phyloP scores from a whole-genome alignment of 2,888 invertebrate genomes.

The Carpatolechia fugitivella region DNA sequence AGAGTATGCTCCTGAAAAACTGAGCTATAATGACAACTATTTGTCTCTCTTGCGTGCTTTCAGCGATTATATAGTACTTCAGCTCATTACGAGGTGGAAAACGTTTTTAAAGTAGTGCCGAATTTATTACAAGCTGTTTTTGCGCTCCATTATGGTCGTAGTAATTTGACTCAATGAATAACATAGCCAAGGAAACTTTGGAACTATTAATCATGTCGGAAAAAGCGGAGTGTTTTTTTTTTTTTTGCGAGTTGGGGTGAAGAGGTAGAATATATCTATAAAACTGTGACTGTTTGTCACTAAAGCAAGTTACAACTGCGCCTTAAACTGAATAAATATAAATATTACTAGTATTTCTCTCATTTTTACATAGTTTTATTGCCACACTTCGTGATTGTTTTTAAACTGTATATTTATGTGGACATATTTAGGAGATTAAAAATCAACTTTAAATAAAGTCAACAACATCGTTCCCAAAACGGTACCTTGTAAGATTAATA shows the following conservation, averaged over 20 bases:
- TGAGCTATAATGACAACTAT: constrained; percentile 36
- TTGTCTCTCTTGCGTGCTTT: constrained; percentile 36
- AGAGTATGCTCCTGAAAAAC: constrained; percentile 30
- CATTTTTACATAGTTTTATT: too few species aligned
- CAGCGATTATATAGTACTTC: constrained; percentile 27
- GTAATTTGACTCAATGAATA: constrained; percentile 14
- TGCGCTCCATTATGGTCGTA: constrained; percentile 8
- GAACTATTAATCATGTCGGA: constrained; percentile 8
- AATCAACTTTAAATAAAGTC: too few species aligned
- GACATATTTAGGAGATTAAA: too few species aligned
- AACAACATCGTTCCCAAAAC: too few species aligned
- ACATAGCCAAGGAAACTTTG: constrained; percentile 8
- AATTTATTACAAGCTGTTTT: constrained; percentile 21
- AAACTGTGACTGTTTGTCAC: not conserved
- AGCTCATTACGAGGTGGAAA: constrained; percentile 20
- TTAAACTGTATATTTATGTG: too few species aligned
- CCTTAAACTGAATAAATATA: too few species aligned
- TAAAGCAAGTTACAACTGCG: too few species aligned
- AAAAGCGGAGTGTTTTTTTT: constrained; percentile 1
- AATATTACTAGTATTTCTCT: too few species aligned
- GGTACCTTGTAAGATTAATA: too few species aligned
- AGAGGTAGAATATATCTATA: not conserved
- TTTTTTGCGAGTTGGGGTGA: not conserved
- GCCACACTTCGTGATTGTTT: too few species aligned
- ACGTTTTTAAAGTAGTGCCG: constrained; percentile 24